Percentiles rank a stretch among this genome's conserved stretches.
These are phyloP conservation scores for Bombylius major DNA, from an alignment of 2,888 invertebrate species.

Conservation along the genomic window DNA sequence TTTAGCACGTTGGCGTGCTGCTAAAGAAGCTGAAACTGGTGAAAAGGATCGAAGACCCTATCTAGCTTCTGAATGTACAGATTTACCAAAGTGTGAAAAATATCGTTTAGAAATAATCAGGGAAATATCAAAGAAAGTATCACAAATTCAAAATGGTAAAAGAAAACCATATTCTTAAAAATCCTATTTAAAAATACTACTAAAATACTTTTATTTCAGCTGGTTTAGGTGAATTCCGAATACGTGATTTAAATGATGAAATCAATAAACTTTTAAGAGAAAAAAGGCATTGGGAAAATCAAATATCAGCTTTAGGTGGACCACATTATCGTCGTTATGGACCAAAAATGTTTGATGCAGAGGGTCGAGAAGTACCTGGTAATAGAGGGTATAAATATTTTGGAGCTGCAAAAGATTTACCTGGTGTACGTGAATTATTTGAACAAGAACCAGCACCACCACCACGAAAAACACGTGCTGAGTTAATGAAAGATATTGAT, in stretches of 20 bases:
- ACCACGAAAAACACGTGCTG: constrained; percentile 83
- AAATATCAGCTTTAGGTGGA: constrained; percentile 90
- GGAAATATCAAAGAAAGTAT: constrained; percentile 96
- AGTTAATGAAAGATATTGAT: constrained; percentile 96
- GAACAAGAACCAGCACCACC: constrained; percentile 89
- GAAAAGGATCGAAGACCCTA: constrained; percentile 83
- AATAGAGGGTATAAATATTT: constrained; percentile 98
- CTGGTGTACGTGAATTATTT: constrained; percentile 94
- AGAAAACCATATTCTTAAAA: neutral
- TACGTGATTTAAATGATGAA: constrained; percentile 96
- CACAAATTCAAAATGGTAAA: constrained; percentile 93
- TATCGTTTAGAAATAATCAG: constrained; percentile 94
- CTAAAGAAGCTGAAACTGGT: constrained; percentile 83
- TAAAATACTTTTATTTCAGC: constrained; percentile 41
- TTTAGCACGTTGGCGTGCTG: constrained; percentile 94
- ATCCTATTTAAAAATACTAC: no score
- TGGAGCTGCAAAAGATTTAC: constrained; percentile 94
- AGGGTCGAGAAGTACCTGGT: constrained; percentile 93
- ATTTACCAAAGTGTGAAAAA: constrained; percentile 84
- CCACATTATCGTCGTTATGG: constrained; percentile 87
- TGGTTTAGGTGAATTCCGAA: constrained; percentile 96
- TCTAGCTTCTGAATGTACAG: constrained; percentile 88
- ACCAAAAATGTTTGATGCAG: constrained; percentile 85
- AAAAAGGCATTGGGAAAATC: constrained; percentile 95
- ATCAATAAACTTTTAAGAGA: constrained; percentile 95